Conservation (phyloP, 2,888 invertebrate species). For the Thymelicus lineola region DNA sequence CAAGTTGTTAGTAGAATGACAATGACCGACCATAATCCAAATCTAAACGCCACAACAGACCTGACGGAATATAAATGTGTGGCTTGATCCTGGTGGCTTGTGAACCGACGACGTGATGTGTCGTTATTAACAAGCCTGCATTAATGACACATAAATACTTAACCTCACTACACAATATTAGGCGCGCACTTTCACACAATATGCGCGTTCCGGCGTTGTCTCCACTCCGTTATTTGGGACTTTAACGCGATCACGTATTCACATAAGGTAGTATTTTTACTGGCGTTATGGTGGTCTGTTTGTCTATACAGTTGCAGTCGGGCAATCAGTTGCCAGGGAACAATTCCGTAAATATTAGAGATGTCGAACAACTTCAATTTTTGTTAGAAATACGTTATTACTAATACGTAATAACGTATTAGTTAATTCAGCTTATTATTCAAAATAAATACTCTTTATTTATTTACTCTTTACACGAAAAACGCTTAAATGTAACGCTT, state of each 20-base stretch:
- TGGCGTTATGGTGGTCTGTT: no score
- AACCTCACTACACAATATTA: conserved; percentile 44
- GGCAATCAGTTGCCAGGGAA: no score
- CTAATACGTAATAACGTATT: no score
- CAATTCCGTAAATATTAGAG: no score
- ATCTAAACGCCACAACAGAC: conserved; percentile 77
- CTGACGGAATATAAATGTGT: conserved; percentile 80
- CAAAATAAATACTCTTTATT: no score
- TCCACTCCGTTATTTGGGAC: conserved; percentile 50
- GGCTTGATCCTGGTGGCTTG: conserved; percentile 72
- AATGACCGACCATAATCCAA: conserved; percentile 82
- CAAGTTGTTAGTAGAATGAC: conserved; percentile 72
- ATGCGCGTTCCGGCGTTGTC: conserved; percentile 47
- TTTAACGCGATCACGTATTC: conserved; percentile 56
- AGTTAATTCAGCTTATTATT: no score
- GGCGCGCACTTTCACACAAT: conserved; percentile 64
- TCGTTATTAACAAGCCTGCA: conserved; percentile 79
- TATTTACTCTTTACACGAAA: no score
- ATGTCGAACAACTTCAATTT: no score
- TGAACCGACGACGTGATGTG: conserved; percentile 82
- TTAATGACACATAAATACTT: conserved; percentile 79
- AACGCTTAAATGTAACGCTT: no score
- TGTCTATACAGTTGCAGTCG: no score
- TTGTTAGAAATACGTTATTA: no score
- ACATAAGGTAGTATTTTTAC: conserved; percentile 56